These are phyloP conservation scores for Myotis brandtii DNA, from an alignment of 2,113 vertebrate genomes.

Conservation along the genomic window DNA sequence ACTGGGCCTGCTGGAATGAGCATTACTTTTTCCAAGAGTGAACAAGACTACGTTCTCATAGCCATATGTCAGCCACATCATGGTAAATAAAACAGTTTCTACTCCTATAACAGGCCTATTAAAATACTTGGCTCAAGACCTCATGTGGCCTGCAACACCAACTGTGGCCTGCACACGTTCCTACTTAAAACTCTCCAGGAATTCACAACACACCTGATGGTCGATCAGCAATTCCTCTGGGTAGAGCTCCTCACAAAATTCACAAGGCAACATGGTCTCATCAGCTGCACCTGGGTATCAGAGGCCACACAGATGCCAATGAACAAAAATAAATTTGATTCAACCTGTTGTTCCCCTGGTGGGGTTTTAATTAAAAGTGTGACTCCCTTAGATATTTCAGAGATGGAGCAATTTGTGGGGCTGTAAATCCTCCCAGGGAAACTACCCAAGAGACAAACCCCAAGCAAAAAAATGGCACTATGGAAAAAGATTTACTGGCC, in stretches of 20 bases:
- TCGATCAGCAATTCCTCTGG: constrained; percentile 96
- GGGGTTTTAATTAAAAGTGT: background rate
- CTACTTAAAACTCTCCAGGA: background rate
- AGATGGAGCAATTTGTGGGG: background rate
- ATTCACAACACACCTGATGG: constrained; percentile 91
- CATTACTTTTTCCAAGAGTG: background rate
- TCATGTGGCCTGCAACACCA: background rate
- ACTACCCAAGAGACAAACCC: background rate
- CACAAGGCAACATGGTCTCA: constrained; percentile 94
- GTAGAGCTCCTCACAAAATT: constrained; percentile 98
- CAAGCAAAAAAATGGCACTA: background rate
- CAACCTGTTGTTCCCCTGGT: background rate
- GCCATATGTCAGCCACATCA: background rate
- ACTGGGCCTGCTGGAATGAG: background rate
- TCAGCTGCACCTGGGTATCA: constrained; percentile 67
- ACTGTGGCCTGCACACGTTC: background rate
- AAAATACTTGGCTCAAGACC: background rate
- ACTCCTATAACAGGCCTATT: background rate
- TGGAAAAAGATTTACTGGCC: background rate
- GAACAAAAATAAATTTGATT: background rate
- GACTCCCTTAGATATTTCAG: background rate
- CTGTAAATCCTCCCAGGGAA: background rate
- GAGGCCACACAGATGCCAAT: background rate
- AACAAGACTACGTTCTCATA: background rate
- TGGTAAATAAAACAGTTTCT: background rate